phyloP scores from a whole-genome alignment of 2,888 invertebrate species.

The Agriopis aurantiaria region DNA sequence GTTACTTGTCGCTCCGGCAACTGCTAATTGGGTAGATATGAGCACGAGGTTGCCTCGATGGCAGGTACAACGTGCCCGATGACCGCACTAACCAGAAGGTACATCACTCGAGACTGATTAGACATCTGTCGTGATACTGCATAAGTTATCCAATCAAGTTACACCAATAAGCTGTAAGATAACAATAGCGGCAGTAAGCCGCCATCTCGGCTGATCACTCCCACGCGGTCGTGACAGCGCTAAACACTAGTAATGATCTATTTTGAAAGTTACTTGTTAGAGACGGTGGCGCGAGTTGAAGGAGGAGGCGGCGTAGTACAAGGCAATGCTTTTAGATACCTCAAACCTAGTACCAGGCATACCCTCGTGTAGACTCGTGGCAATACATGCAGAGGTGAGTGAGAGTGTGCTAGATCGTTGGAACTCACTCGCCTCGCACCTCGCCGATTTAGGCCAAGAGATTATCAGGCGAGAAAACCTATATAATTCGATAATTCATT shows the following conservation, averaged over 20 bases:
- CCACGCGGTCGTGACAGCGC: slow-evolving; percentile 69
- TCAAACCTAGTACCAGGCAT: too few species aligned
- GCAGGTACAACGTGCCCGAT: background rate
- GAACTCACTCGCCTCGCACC: too few species aligned
- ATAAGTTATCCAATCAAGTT: slow-evolving; percentile 31
- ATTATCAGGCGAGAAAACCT: too few species aligned
- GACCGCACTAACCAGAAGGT: background rate
- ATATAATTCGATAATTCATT: too few species aligned
- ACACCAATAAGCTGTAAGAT: slow-evolving; percentile 19
- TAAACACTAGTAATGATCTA: slow-evolving; percentile 66
- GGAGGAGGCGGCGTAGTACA: slow-evolving; percentile 26
- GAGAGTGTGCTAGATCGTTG: too few species aligned
- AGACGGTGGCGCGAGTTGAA: slow-evolving; percentile 40
- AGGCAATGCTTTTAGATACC: background rate
- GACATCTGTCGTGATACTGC: slow-evolving; percentile 15
- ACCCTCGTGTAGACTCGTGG: too few species aligned
- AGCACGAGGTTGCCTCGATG: too few species aligned
- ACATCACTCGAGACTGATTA: background rate
- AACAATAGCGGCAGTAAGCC: slow-evolving; percentile 34
- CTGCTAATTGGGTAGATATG: too few species aligned
- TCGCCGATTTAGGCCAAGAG: too few species aligned
- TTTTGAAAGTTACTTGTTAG: slow-evolving; percentile 65
- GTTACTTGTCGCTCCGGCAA: too few species aligned
- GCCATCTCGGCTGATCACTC: slow-evolving; percentile 58
- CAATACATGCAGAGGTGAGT: too few species aligned